Evolutionary conservation across 2,797 vertebrate genomes (phyloP).

Genomic region (Phylloscopus collybita): DNA sequence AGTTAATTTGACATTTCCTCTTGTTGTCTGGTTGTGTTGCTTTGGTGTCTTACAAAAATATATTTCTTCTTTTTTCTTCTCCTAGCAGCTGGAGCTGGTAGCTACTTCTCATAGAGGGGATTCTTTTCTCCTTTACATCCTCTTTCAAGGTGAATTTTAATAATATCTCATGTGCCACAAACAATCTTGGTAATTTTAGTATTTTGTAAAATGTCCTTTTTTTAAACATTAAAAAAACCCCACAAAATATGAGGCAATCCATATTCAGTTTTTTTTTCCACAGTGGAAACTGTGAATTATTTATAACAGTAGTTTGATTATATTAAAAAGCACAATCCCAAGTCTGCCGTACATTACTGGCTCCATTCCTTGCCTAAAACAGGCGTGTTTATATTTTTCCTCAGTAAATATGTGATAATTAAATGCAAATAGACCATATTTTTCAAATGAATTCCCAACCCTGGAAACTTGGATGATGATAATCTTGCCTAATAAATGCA

Average conservation of each 20-base stretch:
- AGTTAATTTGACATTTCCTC: slow-evolving; percentile 58
- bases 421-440: slow-evolving; percentile 69
- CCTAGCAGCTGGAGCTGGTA: neutral
- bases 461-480: slow-evolving; percentile 61
- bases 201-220: neutral
- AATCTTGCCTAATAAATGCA: slow-evolving; percentile 66
- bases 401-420: slow-evolving; percentile 69
- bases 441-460: slow-evolving; percentile 68
- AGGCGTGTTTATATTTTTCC: slow-evolving; percentile 64
- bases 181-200: neutral
- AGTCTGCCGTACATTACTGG: slow-evolving; percentile 59
- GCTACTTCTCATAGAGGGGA: neutral
- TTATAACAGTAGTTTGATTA: slow-evolving; percentile 63
- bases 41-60: neutral
- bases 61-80: slow-evolving; percentile 11
- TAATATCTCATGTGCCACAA: neutral
- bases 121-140: neutral
- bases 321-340: slow-evolving; percentile 69
- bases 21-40: slow-evolving; percentile 20
- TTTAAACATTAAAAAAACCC: neutral
- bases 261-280: slow-evolving; percentile 19
- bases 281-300: slow-evolving; percentile 57
- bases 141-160: slow-evolving; percentile 46
- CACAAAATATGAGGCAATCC: neutral
- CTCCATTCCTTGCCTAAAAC: slow-evolving; percentile 67